Base-by-base conservation (phyloP, 2,113 vertebrate species). In the Phaethornis superciliosus region DNA sequence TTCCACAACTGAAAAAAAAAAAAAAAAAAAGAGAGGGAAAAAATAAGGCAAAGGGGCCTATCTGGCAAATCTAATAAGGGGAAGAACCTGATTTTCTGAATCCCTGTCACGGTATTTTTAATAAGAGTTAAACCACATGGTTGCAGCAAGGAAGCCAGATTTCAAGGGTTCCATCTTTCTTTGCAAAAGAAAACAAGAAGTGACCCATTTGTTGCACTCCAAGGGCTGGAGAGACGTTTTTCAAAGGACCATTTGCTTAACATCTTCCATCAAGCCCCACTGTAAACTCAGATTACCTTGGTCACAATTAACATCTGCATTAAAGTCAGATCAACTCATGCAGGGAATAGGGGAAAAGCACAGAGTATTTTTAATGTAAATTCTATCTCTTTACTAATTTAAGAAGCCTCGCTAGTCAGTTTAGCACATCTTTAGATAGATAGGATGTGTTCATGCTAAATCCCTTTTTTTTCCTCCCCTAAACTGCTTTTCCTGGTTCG, bases 361-460 rank as follows among this genome's bases (percentile, higher is more conserved):
- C n/a, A 7, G 72, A 37, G 40, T 28, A 8, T 26, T 82, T 89
- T 42, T 35, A 3, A 89, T 62, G 68, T 55, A 92, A 92, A 83
- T 79, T 64, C 8, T 33, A n/a, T 23, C 67, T 35, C n/a, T 71
- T 80, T 33, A 10, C 78, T 84, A 58, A 89, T 54, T 80, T n/a
- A 58, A 65, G 35, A 40, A 42, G 63, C 68, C 26, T 89, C 7
- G 42, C 49, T 40, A 10, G 64, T 9, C 56, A n/a, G 58, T 77
- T 96, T 81, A 92, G 68, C 89, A 87, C 78, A 62, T 75, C 72
- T 90, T 84, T 78, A 71, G 55, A 33, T 27, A 64, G 67, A 21
- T 33, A 72, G 62, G 47, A 75, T 84, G 15, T 60, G 52, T 58
- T 92, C 69, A 32, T 33, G 83, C 35, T 84, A 94, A 96, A 94